Base-by-base conservation (phyloP, 2,888 invertebrate genomes). In the Cabera pusaria region DNA sequence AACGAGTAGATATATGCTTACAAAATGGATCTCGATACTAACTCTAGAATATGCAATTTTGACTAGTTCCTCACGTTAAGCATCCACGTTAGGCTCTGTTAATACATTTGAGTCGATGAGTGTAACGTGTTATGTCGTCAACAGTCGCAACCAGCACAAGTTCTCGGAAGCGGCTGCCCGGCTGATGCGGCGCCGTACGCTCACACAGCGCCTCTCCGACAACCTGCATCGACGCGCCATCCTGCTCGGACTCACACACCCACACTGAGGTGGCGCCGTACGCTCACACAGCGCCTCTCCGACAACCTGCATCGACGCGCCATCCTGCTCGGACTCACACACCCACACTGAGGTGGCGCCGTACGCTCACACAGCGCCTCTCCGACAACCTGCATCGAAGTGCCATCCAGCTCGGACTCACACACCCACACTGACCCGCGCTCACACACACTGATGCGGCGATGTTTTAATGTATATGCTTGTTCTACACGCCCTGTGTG, bases 141-240 rank as follows among this genome's bases (percentile, higher is more conserved):
- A n/a, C 71, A 91, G 96, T 17, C 90, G 95, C 56, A 97, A 97
- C 68, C 93, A 94, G 51, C 92, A 93, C 56, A 96, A 96, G 82
- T 92, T 94, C 59, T 89, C 90, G 42, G 72, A 71, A 40, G 91
- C 91, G 11, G 93, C 93, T 1, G 90, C 90, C 0, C 83, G 67
- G 58, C 52, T 87, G 39, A 49, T 60, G 0, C 58, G 75, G 2
- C 59, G 56, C 22, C 60, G 84, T 7, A 49, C 64, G 0, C 3
- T 74, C 0, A 33, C 60, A 0, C 79, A 75, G 41, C 66, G 63
- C 16, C 41, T 59, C 0, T 12, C 56, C n/a, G 85, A 84, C 56
- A 62, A 50, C 12, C 48, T 65, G 0, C 38, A 54, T 1, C 61
- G 55, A 6, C 61, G 57, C 28, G 71, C 78, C 14, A 61, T 61